A percentile compares a stretch with the other conserved stretches of the same genome.
Conservation (phyloP, 2,888 invertebrate genomes). For the Charanyca ferruginea region DNA sequence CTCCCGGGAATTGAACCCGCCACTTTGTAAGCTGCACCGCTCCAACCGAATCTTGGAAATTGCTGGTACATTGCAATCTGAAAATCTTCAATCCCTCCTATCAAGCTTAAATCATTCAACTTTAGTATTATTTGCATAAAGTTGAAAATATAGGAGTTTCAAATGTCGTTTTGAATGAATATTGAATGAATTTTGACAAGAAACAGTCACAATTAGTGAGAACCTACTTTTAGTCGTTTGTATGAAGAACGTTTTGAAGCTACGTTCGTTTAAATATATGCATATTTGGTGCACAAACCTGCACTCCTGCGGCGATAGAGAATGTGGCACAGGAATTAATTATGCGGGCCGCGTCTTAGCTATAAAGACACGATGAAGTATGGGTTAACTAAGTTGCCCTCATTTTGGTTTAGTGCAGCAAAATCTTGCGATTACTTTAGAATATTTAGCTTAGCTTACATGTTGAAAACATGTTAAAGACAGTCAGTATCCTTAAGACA, state of each 20-base stretch:
- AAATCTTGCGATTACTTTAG: constrained; percentile 30
- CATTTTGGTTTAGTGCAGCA: constrained; percentile 25
- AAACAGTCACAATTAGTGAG: constrained; percentile 49
- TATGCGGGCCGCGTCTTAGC: constrained; percentile 47
- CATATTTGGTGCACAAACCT: constrained; percentile 23
- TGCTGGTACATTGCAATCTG: constrained; percentile 42
- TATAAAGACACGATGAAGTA: constrained; percentile 42
- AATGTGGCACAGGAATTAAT: constrained; percentile 26
- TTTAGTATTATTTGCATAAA: rapidly evolving
- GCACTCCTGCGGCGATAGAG: constrained; percentile 12
- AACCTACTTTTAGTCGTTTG: constrained; percentile 18
- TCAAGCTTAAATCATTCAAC: constrained; percentile 3
- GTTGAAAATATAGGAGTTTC: neutral
- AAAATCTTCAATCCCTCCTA: neutral
- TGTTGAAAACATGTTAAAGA: constrained; percentile 2
- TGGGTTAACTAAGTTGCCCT: constrained; percentile 38
- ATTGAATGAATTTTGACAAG: constrained; percentile 22
- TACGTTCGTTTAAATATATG: constrained; percentile 22
- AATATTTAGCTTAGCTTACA: constrained; percentile 2
- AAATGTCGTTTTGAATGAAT: neutral
- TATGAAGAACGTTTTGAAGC: constrained; percentile 36
- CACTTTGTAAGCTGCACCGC: constrained; percentile 60
- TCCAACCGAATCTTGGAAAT: constrained; percentile 54
- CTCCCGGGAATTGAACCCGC: constrained; percentile 59
- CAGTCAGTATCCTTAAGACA: neutral